Percentiles rank a stretch among this genome's conserved stretches.
Conservation (phyloP, 2,113 vertebrate species). For the Nothocercus julius region DNA sequence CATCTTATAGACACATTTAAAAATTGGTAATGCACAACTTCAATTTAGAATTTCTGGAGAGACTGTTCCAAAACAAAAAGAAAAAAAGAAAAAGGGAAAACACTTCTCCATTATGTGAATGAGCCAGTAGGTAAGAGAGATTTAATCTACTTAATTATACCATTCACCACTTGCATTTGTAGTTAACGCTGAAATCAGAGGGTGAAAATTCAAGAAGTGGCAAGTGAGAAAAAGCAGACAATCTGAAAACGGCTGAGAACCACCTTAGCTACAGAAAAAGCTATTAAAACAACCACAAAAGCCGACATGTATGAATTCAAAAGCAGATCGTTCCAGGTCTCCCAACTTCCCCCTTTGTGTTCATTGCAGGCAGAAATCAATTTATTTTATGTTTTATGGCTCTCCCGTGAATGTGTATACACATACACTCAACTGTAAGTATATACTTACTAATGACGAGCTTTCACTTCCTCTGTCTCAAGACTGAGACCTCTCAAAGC, state of each 20-base stretch:
- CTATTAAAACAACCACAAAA: neutral
- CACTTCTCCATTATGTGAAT: neutral
- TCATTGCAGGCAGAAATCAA: neutral
- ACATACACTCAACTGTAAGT: neutral
- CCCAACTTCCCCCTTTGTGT: neutral
- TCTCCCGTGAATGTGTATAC: neutral
- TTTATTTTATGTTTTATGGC: neutral
- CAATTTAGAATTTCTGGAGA: conserved; percentile 1
- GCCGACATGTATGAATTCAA: neutral
- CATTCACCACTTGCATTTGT: conserved; percentile 8
- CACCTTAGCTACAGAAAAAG: neutral
- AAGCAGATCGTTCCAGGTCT: neutral
- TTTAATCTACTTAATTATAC: conserved; percentile 35
- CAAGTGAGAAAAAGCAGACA: neutral
- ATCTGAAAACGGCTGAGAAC: neutral
- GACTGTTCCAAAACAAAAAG: neutral
- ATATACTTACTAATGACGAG: neutral
- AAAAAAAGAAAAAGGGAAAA: neutral
- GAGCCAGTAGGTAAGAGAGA: conserved; percentile 2
- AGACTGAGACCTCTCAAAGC: neutral
- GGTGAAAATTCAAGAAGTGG: conserved; percentile 18
- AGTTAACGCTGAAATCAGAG: neutral
- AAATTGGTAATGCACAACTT: neutral
- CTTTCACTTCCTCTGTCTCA: neutral
- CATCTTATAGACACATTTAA: neutral